phyloP scores from a whole-genome alignment of 1,140 invertebrate species.

The Babylonia areolata region DNA sequence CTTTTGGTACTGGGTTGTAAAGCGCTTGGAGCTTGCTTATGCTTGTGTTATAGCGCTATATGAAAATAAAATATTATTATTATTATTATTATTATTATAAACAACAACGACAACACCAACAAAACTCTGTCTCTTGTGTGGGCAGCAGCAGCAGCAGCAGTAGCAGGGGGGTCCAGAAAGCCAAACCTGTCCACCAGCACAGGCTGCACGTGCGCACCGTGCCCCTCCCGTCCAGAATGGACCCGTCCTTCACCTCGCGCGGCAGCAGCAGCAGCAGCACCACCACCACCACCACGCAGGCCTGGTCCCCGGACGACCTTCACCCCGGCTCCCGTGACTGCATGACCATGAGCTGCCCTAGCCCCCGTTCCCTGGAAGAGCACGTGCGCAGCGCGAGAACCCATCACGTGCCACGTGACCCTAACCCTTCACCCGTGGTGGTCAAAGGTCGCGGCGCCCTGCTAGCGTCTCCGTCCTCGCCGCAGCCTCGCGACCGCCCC shows the following conservation, averaged over 20 bases:
- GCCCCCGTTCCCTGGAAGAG: conserved; percentile 31
- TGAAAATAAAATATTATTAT: too few species aligned
- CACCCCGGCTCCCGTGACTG: conserved; percentile 7
- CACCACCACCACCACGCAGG: conserved; percentile 25
- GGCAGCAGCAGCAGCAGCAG: neutral
- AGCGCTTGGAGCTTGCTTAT: too few species aligned
- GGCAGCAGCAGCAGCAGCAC: conserved; percentile 28
- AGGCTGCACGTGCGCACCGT: conserved; percentile 7
- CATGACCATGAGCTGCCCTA: conserved; percentile 42
- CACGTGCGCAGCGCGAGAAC: conserved; percentile 29
- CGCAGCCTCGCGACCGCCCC: conserved; percentile 2
- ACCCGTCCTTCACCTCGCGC: conserved; percentile 25
- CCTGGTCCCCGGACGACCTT: conserved; percentile 23
- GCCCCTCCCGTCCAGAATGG: conserved; percentile 25
- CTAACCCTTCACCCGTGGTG: conserved; percentile 44
- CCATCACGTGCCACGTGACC: conserved; percentile 45
- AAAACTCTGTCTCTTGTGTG: neutral
- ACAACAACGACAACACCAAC: too few species aligned
- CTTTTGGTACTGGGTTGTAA: too few species aligned
- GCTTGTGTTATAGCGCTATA: too few species aligned
- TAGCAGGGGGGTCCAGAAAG: too few species aligned
- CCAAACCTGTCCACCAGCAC: conserved; percentile 19
- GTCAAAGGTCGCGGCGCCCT: conserved; percentile 27
- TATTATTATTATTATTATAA: too few species aligned
- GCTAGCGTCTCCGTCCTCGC: conserved; percentile 28